Percentiles rank a stretch among this genome's conserved stretches.
phyloP scores from a whole-genome alignment of 2,888 invertebrate species.

The Plutella xylostella region DNA sequence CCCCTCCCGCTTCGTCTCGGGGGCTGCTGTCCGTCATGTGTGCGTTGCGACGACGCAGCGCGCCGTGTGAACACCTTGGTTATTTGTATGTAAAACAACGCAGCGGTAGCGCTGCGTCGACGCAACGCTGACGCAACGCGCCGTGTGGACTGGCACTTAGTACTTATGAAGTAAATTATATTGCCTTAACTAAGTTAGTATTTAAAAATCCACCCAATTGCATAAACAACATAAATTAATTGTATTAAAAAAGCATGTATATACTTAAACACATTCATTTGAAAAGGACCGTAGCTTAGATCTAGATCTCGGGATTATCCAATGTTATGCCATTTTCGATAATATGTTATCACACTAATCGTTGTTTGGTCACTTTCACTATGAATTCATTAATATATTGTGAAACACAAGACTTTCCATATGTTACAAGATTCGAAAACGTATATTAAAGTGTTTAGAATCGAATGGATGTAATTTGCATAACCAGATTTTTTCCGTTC shows the following conservation, averaged over 20 bases:
- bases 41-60: slow-evolving; percentile 14
- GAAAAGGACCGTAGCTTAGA: no score
- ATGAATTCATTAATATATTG: background rate
- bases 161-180: background rate
- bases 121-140: background rate
- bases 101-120: background rate
- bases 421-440: slow-evolving; percentile 4
- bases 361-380: background rate
- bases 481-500: no score
- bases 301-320: no score
- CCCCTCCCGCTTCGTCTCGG: no score
- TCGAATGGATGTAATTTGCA: background rate
- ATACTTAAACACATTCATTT: no score
- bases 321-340: background rate
- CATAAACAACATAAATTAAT: no score
- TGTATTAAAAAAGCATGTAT: no score
- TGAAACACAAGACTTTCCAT: slow-evolving; percentile 3
- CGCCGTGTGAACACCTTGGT: slow-evolving; percentile 14
- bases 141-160: background rate
- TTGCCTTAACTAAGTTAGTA: no score
- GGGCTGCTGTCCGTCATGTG: slow-evolving; percentile 13
- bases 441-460: no score
- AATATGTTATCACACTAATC: background rate
- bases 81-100: no score
- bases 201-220: no score